Evolutionary conservation across 2,888 invertebrate genomes (phyloP), one percentile per base, ranked within the genome.

Genomic region (Drosophila mimica): DNA sequence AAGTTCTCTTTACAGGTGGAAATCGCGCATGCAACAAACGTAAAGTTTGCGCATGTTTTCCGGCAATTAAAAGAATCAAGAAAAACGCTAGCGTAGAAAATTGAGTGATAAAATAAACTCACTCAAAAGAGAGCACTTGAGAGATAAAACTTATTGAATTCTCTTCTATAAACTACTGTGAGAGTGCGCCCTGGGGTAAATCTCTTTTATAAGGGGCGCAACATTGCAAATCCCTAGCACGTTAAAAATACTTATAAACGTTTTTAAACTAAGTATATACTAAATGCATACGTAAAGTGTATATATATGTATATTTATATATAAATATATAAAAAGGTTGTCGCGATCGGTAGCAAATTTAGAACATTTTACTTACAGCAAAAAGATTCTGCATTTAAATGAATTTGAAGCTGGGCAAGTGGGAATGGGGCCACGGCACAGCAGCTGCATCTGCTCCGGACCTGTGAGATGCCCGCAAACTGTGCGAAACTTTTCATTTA

Each of bases 241-340:
- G 85, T 89, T 87, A 90, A 87, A 87, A 89, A 87, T 87, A 87
- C 87, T 90, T 90, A 84, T 82, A 89, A 88, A 68, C 77, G 73
- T 70, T 76, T 87, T 90, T 89, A 75, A 82, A 74, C 82, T 73
- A 87, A 69, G 53, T 52, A 58, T 56, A 49, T 46, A 63, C 33
- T 36, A 36, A 51, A 56, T 65, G 25, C 54, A 36, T 25, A 28
- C 7, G n/a, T 4, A 28, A 7, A 36, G 15, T 40, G n/a, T 28
- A 13, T 3, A 25, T 61, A 13, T 43, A 33, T 58, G 58, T 48
- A 36, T 11, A 59, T 33, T 30, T 36, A n/a, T 70, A 43, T 38
- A 49, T 52, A n/a, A 48, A 53, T 34, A 30, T 51, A 40, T 46
- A 17, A 58, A 68, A 68, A 48, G 54, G 8, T 34, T 69, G 68